Base-by-base conservation (phyloP, 2,113 vertebrate species). In the Oryzias woworae region DNA sequence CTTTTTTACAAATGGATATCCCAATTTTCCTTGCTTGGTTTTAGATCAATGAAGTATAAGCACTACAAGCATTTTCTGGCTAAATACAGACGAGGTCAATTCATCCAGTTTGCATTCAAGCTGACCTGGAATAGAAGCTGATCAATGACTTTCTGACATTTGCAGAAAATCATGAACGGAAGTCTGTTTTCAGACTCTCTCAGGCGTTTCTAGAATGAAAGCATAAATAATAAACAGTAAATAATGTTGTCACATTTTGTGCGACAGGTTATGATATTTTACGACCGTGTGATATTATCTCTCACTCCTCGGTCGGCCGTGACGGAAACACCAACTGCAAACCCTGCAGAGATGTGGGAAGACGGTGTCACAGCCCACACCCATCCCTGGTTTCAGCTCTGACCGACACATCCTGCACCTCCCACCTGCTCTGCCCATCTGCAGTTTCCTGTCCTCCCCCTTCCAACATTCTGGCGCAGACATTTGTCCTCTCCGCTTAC, bases 401-500 rank as follows among this genome's bases (percentile, higher is more conserved):
- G 58, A 71, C 77, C 69, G 79, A 43, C 43, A 22, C 42, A 2
- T 5, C 57, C 44, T 24, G 42, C 71, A 69, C 57, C 46, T 53
- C 67, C 76, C 83, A 77, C 71, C 71, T 74, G 71, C 64, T 75
- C 62, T 53, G 43, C 62, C 83, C 69, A 60, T 77, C 69, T 89
- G 77, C 83, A 78, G 62, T 82, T 86, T 83, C 66, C 77, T 79
- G 44, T 31, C 82, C 69, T 82, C 66, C 77, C 79, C 14, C 20
- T 81, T 67, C 48, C 53, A 52, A 82, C 84, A 85, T 91, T 89
- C 88, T 83, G 52, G 62, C 18, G 43, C 81, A 71, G 79, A 87
- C 81, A 88, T 87, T 80, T 56, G 81, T 79, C 88, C 83, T 82
- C 86, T 91, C 86, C 66, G 52, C 84, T 92, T 92, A 88, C 89